phyloP scores from a whole-genome alignment of 2,113 vertebrate species.

The Hystrix cristata region DNA sequence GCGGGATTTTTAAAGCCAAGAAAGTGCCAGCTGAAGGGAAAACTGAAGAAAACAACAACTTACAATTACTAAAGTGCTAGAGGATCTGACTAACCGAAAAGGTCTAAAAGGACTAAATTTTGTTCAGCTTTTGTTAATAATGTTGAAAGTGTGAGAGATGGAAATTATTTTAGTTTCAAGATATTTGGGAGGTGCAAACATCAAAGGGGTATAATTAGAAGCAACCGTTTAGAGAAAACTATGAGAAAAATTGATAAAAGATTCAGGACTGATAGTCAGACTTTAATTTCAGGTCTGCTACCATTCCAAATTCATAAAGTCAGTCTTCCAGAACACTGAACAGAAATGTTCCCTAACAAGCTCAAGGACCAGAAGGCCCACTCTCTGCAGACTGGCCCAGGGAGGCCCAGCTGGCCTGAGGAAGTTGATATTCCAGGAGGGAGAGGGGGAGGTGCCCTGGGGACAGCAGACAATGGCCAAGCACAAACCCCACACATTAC shows the following conservation, averaged over 20 bases:
- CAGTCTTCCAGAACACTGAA: not conserved
- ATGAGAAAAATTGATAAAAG: constrained; percentile 6
- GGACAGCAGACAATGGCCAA: not conserved
- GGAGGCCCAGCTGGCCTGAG: not conserved
- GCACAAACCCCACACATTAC: accelerated
- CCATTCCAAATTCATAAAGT: not conserved
- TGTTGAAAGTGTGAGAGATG: constrained; percentile 60
- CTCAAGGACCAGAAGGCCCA: not conserved
- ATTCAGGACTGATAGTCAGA: constrained; percentile 8
- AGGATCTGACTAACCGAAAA: constrained; percentile 5
- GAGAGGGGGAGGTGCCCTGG: not conserved
- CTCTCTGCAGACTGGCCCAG: too few species aligned
- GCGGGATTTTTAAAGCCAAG: constrained; percentile 15
- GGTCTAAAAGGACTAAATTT: not conserved
- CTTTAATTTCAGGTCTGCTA: constrained; percentile 18
- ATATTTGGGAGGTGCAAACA: constrained; percentile 57
- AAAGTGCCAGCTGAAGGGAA: constrained; percentile 28
- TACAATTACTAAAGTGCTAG: constrained; percentile 13
- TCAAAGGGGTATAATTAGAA: constrained; percentile 74
- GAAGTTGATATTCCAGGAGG: not conserved
- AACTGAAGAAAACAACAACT: constrained; percentile 69
- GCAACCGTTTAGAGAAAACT: constrained; percentile 40
- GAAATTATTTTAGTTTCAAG: constrained; percentile 72
- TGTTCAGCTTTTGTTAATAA: constrained; percentile 61
- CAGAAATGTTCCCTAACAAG: not conserved